These are phyloP conservation scores for Pseudochirops cupreus DNA, from an alignment of 2,797 vertebrate species.

Conservation along the genomic window DNA sequence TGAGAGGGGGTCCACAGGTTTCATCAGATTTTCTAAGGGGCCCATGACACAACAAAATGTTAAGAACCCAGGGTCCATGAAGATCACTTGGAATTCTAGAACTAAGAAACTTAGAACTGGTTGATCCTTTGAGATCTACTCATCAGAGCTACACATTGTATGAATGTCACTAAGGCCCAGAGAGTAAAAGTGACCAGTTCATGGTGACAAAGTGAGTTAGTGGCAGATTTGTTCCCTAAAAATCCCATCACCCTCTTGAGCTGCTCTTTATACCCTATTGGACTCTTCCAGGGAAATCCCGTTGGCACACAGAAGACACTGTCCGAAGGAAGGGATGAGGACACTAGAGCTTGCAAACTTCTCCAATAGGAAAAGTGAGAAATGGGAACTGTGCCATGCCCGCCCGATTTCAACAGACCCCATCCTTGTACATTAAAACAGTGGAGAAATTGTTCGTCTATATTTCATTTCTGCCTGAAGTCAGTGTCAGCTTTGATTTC, in stretches of 20 bases:
- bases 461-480: conserved; percentile 61
- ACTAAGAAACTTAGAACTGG: background rate
- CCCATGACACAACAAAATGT: background rate
- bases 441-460: conserved; percentile 68
- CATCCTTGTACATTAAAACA: conserved; percentile 62
- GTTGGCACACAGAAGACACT: conserved; percentile 17
- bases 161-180: background rate
- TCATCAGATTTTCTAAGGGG: background rate
- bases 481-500: conserved; percentile 64
- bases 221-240: background rate
- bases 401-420: conserved; percentile 64
- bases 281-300: conserved; percentile 42
- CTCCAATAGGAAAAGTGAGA: conserved; percentile 54
- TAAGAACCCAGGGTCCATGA: background rate
- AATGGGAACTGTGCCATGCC: conserved; percentile 46
- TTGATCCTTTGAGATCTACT: background rate
- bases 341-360: conserved; percentile 48
- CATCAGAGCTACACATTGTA: background rate
- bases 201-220: background rate
- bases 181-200: accelerated
- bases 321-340: conserved; percentile 14
- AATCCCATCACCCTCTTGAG: background rate
- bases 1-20: background rate
- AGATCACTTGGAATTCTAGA: background rate
- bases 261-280: conserved; percentile 13